phyloP scores from a whole-genome alignment of 2,113 vertebrate genomes.

The Ptilonorhynchus violaceus region DNA sequence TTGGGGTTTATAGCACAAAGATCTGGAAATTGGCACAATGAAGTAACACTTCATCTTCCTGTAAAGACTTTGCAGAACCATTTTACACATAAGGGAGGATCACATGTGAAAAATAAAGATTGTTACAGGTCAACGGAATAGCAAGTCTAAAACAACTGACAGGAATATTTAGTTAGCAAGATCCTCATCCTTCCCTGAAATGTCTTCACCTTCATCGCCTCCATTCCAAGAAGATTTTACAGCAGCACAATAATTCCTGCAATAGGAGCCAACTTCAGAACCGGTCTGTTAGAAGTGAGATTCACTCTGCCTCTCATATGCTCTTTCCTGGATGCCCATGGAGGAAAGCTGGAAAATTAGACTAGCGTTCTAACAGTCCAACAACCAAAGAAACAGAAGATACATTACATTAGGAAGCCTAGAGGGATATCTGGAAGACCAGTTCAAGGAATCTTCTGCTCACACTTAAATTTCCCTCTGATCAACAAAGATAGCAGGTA shows the following conservation, averaged over 20 bases:
- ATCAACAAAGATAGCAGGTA: background rate
- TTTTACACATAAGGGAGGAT: background rate
- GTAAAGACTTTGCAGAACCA: background rate
- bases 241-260: background rate
- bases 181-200: background rate
- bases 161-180: background rate
- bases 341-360: background rate
- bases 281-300: background rate
- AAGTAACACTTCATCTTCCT: background rate
- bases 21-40: background rate
- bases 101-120: background rate
- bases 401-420: background rate
- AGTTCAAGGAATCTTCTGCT: background rate
- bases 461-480: background rate
- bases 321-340: rapidly evolving
- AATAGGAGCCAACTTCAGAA: background rate
- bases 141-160: background rate
- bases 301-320: background rate
- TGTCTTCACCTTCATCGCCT: background rate
- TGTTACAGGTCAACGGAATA: background rate
- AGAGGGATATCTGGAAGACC: background rate
- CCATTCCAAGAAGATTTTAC: background rate
- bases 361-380: background rate
- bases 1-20: background rate
- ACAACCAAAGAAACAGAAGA: background rate